Conservation (phyloP, 2,113 vertebrate species). For the Candoia aspera region DNA sequence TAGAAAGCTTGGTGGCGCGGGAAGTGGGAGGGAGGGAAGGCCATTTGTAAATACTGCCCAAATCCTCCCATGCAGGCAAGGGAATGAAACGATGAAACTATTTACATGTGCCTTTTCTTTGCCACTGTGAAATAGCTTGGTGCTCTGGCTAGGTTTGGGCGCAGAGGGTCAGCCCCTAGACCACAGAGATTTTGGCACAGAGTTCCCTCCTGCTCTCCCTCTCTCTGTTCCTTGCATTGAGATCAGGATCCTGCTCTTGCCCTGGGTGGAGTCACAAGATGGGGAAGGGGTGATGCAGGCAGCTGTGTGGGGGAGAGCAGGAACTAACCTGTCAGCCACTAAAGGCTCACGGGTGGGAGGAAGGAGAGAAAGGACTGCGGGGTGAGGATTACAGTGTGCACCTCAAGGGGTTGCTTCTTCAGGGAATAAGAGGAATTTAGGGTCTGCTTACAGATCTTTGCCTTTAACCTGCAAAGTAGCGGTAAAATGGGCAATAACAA, state of each 20-base stretch:
- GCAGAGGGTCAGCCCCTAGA: background rate
- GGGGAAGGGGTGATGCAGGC: background rate
- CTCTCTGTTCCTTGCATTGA: rapidly evolving
- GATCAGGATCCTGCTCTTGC: constrained; percentile 28
- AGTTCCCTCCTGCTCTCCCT: background rate
- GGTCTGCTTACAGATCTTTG: background rate
- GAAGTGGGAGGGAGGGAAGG: background rate
- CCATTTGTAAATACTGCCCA: constrained; percentile 2
- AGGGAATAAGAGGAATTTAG: constrained; percentile 3
- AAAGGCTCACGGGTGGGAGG: constrained; percentile 14
- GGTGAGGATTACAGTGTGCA: constrained; percentile 10
- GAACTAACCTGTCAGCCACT: background rate
- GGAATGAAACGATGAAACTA: background rate
- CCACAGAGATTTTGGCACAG: constrained; percentile 32
- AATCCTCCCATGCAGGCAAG: background rate
- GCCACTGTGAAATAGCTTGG: constrained; percentile 71
- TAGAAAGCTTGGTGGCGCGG: background rate
- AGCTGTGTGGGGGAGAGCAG: background rate
- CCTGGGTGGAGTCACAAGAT: background rate
- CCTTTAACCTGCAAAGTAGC: background rate
- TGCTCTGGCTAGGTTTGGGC: constrained; percentile 2
- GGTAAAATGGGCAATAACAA: background rate
- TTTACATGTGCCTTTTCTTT: constrained; percentile 71
- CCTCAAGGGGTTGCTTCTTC: constrained; percentile 17
- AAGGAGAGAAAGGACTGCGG: background rate